Base-by-base conservation (phyloP, 2,113 vertebrate genomes). In the Trogon surrucura region DNA sequence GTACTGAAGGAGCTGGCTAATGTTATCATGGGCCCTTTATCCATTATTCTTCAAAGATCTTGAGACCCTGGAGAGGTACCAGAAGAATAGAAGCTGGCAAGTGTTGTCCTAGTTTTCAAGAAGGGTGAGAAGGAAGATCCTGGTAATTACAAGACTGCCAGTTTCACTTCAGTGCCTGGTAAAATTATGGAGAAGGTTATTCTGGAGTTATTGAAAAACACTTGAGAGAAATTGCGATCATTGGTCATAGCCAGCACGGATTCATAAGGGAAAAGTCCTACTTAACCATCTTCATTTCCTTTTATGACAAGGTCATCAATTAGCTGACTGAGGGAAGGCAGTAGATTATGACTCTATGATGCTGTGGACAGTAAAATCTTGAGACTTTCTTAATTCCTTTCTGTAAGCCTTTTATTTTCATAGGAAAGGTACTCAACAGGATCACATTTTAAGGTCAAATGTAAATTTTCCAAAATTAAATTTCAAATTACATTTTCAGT, bases 1-100 rank as follows among this genome's bases (percentile, higher is more conserved):
- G 21, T 51, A 23, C 36, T 26, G 53, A 38, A 81, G 47, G n/a
- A 58, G 44, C 13, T 69, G 27, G 21, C 21, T 69, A 41, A 20
- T 57, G 22, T 27, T 56, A 48, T 57, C 3, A 2, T 0, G 0
- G 50, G 17, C 5, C 32, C 26, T 58, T 19, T 48, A 18, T 66
- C 23, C 29, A 22, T n/a, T 48, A 38, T 85, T 74, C 74, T 47
- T 57, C n/a, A n/a, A 48, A 5, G 11, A 32, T 72, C 48, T 84
- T 54, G 32, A n/a, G 32, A 54, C 15, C 10, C 32, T 73, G 48
- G 32, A 62, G 16, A 62, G 16, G 27, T 26, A 26, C 7, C 27
- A 38, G 22, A 48, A 1, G 2, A 56, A n/a, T 56, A 9, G 27
- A 65, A 85, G 17, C 17, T 56, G 22, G 27, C 21, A 74, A 85